Base-by-base conservation (phyloP, 2,113 vertebrate genomes). In the Dunckerocampus dactyliophorus region DNA sequence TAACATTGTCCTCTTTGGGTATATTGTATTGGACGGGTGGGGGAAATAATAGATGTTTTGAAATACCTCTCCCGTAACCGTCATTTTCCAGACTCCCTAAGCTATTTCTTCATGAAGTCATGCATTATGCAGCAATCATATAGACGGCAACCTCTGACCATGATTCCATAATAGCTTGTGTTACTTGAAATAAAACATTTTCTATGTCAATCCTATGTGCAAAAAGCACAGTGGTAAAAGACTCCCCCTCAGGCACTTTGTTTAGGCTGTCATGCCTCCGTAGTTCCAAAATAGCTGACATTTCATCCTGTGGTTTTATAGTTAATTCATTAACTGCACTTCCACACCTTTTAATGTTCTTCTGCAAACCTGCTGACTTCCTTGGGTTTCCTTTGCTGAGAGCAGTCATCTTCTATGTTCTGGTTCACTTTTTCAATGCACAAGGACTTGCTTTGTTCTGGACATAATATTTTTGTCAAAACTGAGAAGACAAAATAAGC, bases 101-200 rank as follows among this genome's bases (percentile, higher is more conserved):
- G 69, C 64, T 52, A 63, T 82, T 93, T 93, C 91, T 92, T 93
- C 89, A 90, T 88, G 88, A 91, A 85, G 71, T 92, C 90, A 95
- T 98, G 94, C 94, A 97, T 98, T 92, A 97, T 96, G 93, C 92
- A 97, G 62, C 70, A 65, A 34, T 71, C 76, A 82, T 90, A 85
- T 85, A 91, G 85, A 89, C 83, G 88, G 86, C 88, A 89, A 91
- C 87, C 89, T 82, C 85, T 82, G 88, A 91, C 87, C 79, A 92
- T 89, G 91, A 92, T 92, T 94, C 92, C 91, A 93, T 94, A 95
- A 92, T 91, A 92, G 90, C 88, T 93, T 89, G 91, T 92, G 93
- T 95, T 95, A 94, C 97, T 94, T 94, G 92, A 92, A 94, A 89
- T 94, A 95, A 97, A 97, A 94, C 90, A 93, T 93, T 95, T 94